Evolutionary conservation across 2,113 vertebrate species (phyloP).

Genomic region (Tiliqua scincoides): DNA sequence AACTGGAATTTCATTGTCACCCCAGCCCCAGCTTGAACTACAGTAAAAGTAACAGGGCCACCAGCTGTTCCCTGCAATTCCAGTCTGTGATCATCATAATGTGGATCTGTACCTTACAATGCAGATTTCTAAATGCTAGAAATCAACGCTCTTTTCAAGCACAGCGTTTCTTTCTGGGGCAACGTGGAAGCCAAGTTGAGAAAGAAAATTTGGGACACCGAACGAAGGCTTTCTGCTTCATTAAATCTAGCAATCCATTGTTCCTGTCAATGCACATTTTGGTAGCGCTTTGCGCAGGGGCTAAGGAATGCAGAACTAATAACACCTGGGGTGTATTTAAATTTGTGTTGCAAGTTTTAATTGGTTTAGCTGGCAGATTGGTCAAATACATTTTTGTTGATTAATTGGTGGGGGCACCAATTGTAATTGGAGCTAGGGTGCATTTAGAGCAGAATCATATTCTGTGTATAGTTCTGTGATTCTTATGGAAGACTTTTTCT

Average conservation of each 20-base stretch:
- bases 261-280: neutral
- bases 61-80: constrained; percentile 14
- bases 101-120: neutral
- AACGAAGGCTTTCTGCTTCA: neutral
- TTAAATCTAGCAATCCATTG: neutral
- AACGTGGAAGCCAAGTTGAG: neutral
- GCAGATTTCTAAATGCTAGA: neutral
- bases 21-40: rapidly evolving
- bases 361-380: neutral
- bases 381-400: neutral
- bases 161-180: neutral
- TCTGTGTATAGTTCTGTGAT: no score
- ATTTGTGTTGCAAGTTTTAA: neutral
- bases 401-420: neutral
- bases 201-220: neutral
- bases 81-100: neutral
- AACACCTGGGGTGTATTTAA: neutral
- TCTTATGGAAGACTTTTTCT: no score
- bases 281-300: neutral
- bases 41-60: neutral
- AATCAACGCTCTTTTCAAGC: rapidly evolving
- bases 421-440: neutral
- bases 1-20: neutral
- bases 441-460: neutral
- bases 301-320: neutral